Base-by-base conservation (phyloP, 1,140 invertebrate genomes). In the Neelides sp. region DNA sequence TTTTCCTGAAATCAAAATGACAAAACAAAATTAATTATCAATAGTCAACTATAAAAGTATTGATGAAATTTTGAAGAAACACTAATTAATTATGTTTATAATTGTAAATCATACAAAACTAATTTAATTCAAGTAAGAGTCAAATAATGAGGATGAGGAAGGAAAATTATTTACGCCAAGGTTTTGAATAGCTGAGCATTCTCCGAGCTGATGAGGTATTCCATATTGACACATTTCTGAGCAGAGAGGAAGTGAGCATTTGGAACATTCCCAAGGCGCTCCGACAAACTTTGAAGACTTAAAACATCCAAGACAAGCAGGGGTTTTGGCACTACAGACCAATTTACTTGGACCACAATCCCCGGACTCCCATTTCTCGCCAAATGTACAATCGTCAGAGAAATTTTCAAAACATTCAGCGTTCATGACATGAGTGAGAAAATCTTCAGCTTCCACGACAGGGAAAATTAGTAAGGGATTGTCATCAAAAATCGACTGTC, bases 291-390 rank as follows among this genome's bases (percentile, higher is more conserved):
- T 54, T 0, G 50, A 37, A 20, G 35, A 22, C 17, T 51, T 53
- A n/a, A 47, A 28, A 43, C 57, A 59, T 10, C 57, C 57, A 23
- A 59, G 48, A 36, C 57, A 59, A 22, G 57, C 52, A 12, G 57
- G 57, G 28, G n/a, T 37, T 13, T 19, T 34, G 3, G 57, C 54
- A 4, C 43, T 5, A 28, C 54, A 55, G 17, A 50, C 15, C 26
- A 10, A 44, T 13, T 37, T n/a, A 30, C 20, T 22, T 43, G 26
- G 34, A 27, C 20, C 20, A 24, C 32, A 13, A 19, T 36, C 26
- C 45, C 24, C 3, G 17, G 20, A 4, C 23, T n/a, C 27, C 22
- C 22, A 47, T 23, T 47, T 24, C 22, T 47, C 12, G 35, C 20
- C 35, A 37, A 26, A 1, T 3, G 13, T 5, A 34, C 19, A 24